Evolutionary conservation across 2,888 invertebrate genomes (phyloP), one percentile per base, ranked within the genome.

Genomic region (Chesias legatella): DNA sequence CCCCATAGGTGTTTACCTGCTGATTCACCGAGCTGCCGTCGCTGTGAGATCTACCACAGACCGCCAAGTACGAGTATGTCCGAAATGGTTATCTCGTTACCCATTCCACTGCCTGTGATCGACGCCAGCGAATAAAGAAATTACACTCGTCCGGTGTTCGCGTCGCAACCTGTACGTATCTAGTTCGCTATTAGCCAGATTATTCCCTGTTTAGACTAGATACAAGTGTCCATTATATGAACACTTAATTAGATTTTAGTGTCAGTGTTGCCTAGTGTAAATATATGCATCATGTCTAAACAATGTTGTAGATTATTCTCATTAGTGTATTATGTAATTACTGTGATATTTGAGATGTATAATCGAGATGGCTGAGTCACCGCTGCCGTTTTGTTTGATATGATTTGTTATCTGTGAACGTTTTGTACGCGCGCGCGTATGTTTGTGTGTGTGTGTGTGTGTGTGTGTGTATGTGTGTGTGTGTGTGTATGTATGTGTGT

Each of bases 21-120:
- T 78, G 79, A 79, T 61, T 79, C 79, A 81, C 64, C 74, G 58
- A 56, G 50, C 49, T 43, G 44, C 43, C 38, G 13, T 5, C n/a
- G n/a, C n/a, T n/a, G n/a, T n/a, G n/a, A n/a, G n/a, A n/a, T n/a
- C n/a, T n/a, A 43, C 47, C 45, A 48, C 39, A 41, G 37, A 6
- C 8, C 7, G 8, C 26, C 11, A 29, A 17, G 48, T 34, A 30
- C 49, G 30, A 48, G 47, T 44, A 31, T 49, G 34, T 34, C 47
- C 35, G 46, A 48, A 61, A 58, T 60, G 54, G 61, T 59, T 60
- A 61, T 58, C 60, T 60, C 63, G 64, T 52, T 53, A 57, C 63
- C 72, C 79, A 78, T 80, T 79, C 79, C 81, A 79, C 77, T 77
- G 81, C 79, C 80, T 79, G 81, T 79, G 80, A 83, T 79, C 74